Conservation (phyloP, 2,113 vertebrate genomes). For the Halcyon malimbica region DNA sequence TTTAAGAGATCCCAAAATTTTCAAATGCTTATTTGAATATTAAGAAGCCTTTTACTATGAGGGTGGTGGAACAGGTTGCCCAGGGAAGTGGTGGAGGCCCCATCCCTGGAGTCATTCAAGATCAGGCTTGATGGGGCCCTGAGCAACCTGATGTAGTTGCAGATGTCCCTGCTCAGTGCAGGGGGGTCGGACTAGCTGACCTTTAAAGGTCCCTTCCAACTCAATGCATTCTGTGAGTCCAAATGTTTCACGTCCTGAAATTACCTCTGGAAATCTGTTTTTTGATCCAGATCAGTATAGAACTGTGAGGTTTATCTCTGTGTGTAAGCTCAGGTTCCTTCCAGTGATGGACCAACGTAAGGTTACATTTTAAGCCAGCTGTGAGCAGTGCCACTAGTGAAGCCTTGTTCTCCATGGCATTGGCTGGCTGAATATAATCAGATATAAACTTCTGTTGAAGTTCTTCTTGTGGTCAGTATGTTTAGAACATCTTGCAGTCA, state of each 20-base stretch:
- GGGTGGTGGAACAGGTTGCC: no score
- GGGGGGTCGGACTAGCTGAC: no score
- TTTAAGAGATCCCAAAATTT: background rate
- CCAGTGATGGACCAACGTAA: background rate
- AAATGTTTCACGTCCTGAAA: background rate
- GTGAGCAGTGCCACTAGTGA: background rate
- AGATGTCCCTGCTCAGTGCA: no score
- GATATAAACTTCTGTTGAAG: background rate
- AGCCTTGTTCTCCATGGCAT: background rate
- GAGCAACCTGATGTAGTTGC: no score
- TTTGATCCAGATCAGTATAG: background rate
- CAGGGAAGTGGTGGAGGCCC: no score
- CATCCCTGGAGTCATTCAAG: no score
- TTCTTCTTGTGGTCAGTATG: background rate
- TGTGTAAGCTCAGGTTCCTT: background rate
- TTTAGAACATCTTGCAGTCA: background rate
- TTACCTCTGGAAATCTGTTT: background rate
- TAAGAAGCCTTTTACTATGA: no score
- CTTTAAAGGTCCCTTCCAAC: no score
- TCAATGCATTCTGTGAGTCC: no score
- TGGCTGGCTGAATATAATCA: background rate
- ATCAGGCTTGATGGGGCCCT: no score
- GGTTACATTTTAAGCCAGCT: background rate
- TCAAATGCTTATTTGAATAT: background rate
- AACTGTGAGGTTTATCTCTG: background rate